Base-by-base conservation (phyloP, 2,888 invertebrate species). In the Theretra japonica region DNA sequence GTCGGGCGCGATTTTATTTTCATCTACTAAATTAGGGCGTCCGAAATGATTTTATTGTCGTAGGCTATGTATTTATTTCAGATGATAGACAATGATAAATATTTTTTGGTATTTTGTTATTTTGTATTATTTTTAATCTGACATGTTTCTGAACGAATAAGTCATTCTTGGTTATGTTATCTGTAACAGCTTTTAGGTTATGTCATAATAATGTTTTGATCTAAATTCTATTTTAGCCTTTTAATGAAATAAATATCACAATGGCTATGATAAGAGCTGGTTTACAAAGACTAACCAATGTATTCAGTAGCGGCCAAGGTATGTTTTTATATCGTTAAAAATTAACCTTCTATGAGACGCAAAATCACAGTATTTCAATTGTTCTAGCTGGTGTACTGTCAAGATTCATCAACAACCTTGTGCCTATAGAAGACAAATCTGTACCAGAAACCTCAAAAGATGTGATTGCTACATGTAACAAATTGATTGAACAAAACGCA, bases 401-500 rank as follows among this genome's bases (percentile, higher is more conserved):
- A 62, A 88, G 92, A 87, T 89, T 90, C 30, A 75, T 89, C 19
- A 89, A 88, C 70, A 89, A 85, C 70, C 73, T 89, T 73, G 83
- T 86, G 25, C 85, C 88, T 19, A 69, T 79, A 58, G 86, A 86
- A 50, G 83, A 81, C 30, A 86, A 88, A 79, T 74, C 85, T 11
- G 78, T 80, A 2, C 72, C 81, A 17, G 85, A 91, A 76, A 87
- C 87, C 6, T 85, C 90, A 1, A 90, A 91, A 72, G 96, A 95
- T 73, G 94, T 97, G 6, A 95, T 96, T 74, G 87, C 93, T 11
- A 95, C 95, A 75, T 96, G 97, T 58, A 97, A 97, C 80, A 89
- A 91, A 70, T 94, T 96, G 76, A 93, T 97, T 30, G 89, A 92
- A 76, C 90, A 94, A 19, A 90, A 95, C 57, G 89, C 95, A 17